Percentiles rank a stretch among this genome's conserved stretches.
These are phyloP conservation scores for Phacellophora camtschatica DNA, from an alignment of 30 jellyfish, hydroid and myxozoan species.

Conservation along the genomic window DNA sequence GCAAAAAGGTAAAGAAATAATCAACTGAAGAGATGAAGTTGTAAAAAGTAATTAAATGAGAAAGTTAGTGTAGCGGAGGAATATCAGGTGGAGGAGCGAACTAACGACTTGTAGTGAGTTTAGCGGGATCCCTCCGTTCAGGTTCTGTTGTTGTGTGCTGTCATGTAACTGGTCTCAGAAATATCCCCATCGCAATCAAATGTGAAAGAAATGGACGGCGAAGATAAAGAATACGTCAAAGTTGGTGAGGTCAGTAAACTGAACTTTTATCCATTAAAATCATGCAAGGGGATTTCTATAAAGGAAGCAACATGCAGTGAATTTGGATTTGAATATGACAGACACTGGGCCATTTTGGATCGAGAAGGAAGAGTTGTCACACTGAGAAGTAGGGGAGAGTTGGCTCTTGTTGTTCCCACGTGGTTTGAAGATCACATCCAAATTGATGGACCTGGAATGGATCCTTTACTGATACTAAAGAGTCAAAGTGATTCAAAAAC, in stretches of 20 bases:
- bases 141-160: too few relatives aligned
- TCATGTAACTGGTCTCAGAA: too few relatives aligned
- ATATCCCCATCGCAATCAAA: too few relatives aligned
- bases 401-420: slow-evolving; percentile 28
- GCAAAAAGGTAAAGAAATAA: too few relatives aligned
- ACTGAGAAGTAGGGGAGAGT: background rate
- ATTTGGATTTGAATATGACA: slow-evolving; percentile 45
- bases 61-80: too few relatives aligned
- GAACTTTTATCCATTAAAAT: slow-evolving; percentile 32
- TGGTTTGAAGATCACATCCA: background rate
- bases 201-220: too few relatives aligned
- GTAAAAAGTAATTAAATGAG: too few relatives aligned
- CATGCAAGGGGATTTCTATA: slow-evolving; percentile 44
- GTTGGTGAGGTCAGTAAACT: slow-evolving; percentile 45
- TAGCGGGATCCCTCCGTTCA: too few relatives aligned
- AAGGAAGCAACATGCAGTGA: slow-evolving; percentile 44
- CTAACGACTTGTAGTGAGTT: too few relatives aligned
- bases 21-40: too few relatives aligned
- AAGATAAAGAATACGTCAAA: background rate
- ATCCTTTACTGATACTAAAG: slow-evolving; percentile 2
- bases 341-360: slow-evolving; percentile 58
- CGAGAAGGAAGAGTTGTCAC: slow-evolving; percentile 24
- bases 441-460: slow-evolving; percentile 60
- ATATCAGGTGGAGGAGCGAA: too few relatives aligned
- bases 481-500: background rate